Evolutionary conservation across 2,797 vertebrate genomes (phyloP).

Genomic region (Lepilemur ruficaudatus): DNA sequence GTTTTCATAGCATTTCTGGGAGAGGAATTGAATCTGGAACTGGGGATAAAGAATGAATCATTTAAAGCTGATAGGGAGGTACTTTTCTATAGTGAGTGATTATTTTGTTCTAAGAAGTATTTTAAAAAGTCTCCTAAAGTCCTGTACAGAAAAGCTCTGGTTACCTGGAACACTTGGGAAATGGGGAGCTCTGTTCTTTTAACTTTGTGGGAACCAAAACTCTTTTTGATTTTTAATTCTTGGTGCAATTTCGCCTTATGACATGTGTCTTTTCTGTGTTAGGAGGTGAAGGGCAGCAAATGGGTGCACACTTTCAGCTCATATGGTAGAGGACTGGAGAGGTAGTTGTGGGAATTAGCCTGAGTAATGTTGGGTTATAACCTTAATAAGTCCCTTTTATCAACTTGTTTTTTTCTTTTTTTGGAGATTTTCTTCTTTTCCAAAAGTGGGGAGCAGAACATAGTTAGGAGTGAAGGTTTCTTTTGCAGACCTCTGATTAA

Average conservation of each 20-base stretch:
- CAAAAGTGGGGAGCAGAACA: background rate
- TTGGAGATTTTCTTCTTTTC: background rate
- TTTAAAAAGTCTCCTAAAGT: background rate
- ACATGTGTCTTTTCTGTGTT: background rate
- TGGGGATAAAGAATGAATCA: background rate
- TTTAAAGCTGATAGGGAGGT: background rate
- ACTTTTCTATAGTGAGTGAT: background rate
- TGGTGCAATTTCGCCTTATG: background rate
- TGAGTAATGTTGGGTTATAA: background rate
- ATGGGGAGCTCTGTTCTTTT: background rate
- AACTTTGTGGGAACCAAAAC: background rate
- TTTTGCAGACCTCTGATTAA: background rate
- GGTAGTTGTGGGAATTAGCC: background rate
- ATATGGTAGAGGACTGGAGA: background rate
- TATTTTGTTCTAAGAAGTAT: background rate
- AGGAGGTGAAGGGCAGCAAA: background rate
- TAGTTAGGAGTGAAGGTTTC: background rate
- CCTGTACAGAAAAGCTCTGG: background rate
- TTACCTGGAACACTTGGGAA: background rate
- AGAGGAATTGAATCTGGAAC: background rate
- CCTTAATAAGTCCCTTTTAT: background rate
- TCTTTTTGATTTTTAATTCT: background rate
- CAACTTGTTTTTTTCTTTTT: background rate
- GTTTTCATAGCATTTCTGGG: background rate
- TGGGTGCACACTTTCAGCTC: fast-evolving